Evolutionary conservation across 2,113 vertebrate genomes (phyloP), one percentile per base, ranked within the genome.

Genomic region (Ammodramus savannarum): DNA sequence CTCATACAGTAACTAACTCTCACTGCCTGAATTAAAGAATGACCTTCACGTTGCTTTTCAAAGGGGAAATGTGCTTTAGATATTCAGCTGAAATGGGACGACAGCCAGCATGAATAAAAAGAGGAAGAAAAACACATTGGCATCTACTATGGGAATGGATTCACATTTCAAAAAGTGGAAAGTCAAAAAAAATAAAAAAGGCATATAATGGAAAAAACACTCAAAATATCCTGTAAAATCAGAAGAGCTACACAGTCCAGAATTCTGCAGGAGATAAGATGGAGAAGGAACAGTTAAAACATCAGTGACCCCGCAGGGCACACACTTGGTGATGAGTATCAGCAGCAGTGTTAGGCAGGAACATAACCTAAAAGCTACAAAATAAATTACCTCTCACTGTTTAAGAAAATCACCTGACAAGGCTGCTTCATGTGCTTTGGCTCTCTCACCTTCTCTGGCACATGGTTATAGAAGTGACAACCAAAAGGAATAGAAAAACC

Each of bases 31-130:
- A 92, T 89, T 44, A 91, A 83, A 92, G 76, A 92, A 78, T 65
- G 76, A 95, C 83, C 91, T 93, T 95, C 73, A 82, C 0, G 0
- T 41, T 73, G 52, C 57, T 79, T 89, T 95, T 78, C 69, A 89
- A 78, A 72, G 23, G 41, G 68, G 36, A 91, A 94, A 85, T 57
- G 55, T 36, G 34, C 48, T 79, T 92, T 82, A 93, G 91, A 92
- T 72, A 90, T 78, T 92, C 86, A 84, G 68, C 54, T 85, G 69
- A 93, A 95, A 81, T 49, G 65, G 90, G 94, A 92, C 0, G 0
- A 65, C 27, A 78, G 90, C 86, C 95, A 96, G 38, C 41, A 81
- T 13, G 77, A 82, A 87, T 82, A 91, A 93, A 87, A 10, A 91
- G 61, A 83, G 39, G 32, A 87, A 92, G 43, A 92, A 90, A 95